Base-by-base conservation (phyloP, 2,888 invertebrate genomes). In the Dasypolia templi region DNA sequence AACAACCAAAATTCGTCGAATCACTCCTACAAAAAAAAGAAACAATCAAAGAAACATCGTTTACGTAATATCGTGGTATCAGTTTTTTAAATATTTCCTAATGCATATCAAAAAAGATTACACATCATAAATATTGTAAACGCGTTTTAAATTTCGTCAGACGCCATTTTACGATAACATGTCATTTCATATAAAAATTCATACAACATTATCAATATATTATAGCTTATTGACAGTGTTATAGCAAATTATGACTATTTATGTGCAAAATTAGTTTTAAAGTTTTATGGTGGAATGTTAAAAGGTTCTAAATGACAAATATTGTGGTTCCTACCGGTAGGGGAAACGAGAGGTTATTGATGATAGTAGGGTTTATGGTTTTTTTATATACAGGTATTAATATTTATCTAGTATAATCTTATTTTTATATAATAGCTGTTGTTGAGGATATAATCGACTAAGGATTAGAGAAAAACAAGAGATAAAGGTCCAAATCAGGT, bases 231-330 rank as follows among this genome's bases (percentile, higher is more conserved):
- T 91, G 93, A 90, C 91, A 91, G 86, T 69, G 77, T 91, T 90
- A 91, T 90, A 87, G 90, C 90, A 90, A 91, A 92, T 92, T 91
- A 92, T 89, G 86, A 85, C 87, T 86, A 91, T 92, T 92, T 92
- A 93, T 91, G 90, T 89, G 89, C 89, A 90, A 92, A 92, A 88
- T 83, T 77, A 82, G 56, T 83, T 65, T 73, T 72, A 66, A 77
- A 81, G 53, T 65, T 61, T 61, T 76, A 53, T 71, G 72, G 72
- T 59, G 61, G 72, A 78, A 80, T 79, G 65, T 86, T 75, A 63
- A 59, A 70, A 63, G 29, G 29, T 32, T n/a, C 12, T 58, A 5
- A 39, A 72, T 79, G 68, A 72, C 72, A 73, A 78, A 75, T 79
- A 55, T 75, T 73, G 49, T 79, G 32, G 49, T 63, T 75, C 71